Percentiles rank a stretch among this genome's conserved stretches.
Conservation (phyloP, 2,888 invertebrate genomes). For the Mayetiola destructor region DNA sequence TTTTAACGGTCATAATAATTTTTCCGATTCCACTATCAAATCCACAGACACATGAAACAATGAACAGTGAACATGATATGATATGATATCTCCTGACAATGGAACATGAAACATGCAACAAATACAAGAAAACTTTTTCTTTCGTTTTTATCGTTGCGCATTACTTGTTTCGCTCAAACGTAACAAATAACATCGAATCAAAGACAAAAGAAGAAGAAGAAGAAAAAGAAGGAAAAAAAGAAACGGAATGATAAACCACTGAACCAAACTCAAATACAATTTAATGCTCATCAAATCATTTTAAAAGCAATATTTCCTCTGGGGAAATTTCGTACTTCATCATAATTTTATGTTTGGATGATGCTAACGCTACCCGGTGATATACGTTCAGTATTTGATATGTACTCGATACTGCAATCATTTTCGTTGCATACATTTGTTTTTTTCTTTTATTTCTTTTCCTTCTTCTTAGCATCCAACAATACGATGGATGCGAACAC, state of each 20-base stretch:
- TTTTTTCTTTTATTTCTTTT: background rate
- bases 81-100: background rate
- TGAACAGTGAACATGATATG: background rate
- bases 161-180: too few relatives aligned
- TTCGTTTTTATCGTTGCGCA: too few relatives aligned
- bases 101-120: background rate
- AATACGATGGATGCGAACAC: background rate
- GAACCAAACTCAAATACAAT: conserved; percentile 5
- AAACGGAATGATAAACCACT: background rate
- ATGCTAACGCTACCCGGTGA: background rate
- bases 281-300: conserved; percentile 13
- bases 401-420: background rate
- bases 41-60: background rate
- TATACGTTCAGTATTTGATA: conserved; percentile 4
- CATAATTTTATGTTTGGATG: background rate
- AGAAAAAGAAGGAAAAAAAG: background rate
- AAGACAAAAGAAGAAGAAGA: too few relatives aligned
- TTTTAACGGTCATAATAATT: background rate
- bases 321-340: conserved; percentile 7
- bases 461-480: background rate
- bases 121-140: too few relatives aligned
- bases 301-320: conserved; percentile 10
- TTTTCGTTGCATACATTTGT: background rate
- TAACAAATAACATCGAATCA: background rate
- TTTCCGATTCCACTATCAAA: background rate